phyloP scores from a whole-genome alignment of 2,888 invertebrate genomes.

The Noctua fimbriata region DNA sequence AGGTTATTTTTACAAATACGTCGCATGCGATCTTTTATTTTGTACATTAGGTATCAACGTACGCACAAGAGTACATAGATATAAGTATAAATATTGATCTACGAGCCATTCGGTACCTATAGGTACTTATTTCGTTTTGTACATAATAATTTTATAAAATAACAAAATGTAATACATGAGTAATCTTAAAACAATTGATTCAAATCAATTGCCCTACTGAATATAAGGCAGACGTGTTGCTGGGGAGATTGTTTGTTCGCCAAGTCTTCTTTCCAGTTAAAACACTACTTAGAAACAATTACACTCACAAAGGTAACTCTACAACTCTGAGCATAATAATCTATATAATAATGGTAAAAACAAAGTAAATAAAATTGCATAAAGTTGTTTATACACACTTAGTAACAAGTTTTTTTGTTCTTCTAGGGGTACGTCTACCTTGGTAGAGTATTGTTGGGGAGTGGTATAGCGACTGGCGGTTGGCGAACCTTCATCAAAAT shows the following conservation, averaged over 20 bases:
- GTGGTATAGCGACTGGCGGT: not conserved
- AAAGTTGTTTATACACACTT: not conserved
- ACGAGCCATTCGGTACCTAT: not conserved
- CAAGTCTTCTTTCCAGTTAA: not conserved
- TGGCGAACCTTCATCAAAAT: not conserved
- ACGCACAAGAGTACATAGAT: not conserved
- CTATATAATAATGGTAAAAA: not conserved
- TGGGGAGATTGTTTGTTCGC: not conserved
- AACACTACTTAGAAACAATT: not conserved
- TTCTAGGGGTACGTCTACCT: not conserved
- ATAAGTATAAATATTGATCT: not conserved
- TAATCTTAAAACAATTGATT: not conserved
- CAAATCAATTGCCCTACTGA: not conserved
- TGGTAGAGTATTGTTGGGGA: not conserved
- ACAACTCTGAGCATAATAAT: not conserved
- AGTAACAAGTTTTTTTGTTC: not conserved
- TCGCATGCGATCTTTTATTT: not conserved
- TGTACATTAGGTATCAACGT: too few species aligned
- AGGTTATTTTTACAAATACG: constrained; percentile 6
- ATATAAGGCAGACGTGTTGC: not conserved
- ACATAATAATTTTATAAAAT: not conserved
- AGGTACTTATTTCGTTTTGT: not conserved
- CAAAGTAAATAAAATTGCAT: not conserved
- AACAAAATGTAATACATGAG: not conserved
- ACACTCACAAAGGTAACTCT: not conserved